These are phyloP conservation scores for Chlorops oryzae DNA, from an alignment of 1,140 invertebrate species.

Conservation along the genomic window DNA sequence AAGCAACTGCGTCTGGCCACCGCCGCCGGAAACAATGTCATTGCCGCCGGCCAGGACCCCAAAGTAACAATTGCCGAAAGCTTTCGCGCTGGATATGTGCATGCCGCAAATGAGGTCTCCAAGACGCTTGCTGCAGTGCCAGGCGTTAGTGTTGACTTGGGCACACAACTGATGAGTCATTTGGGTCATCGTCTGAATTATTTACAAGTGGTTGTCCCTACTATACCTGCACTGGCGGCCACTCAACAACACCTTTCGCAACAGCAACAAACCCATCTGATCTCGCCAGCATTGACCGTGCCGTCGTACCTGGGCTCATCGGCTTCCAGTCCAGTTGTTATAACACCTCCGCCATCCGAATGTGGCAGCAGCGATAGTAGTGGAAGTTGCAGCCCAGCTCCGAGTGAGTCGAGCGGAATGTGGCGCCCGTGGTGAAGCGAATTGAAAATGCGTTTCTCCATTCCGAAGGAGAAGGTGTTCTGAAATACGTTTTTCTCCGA, in stretches of 20 bases:
- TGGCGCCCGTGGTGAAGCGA: constrained; percentile 47
- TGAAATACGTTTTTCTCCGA: no score
- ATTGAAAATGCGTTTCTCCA: no score
- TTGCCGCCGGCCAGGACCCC: constrained; percentile 38
- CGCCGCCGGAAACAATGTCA: constrained; percentile 8
- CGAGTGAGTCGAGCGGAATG: constrained; percentile 37
- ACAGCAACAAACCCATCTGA: not conserved
- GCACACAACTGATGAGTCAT: constrained; percentile 83
- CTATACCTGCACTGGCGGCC: constrained; percentile 15
- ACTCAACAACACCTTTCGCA: not conserved
- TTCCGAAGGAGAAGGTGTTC: no score
- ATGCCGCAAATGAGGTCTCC: constrained; percentile 68
- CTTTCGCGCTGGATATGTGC: constrained; percentile 73
- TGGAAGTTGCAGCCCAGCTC: constrained; percentile 36
- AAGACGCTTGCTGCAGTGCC: constrained; percentile 76
- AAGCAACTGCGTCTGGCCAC: constrained; percentile 50
- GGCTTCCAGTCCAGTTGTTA: constrained; percentile 21
- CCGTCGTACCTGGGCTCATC: no score
- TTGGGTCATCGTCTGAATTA: constrained; percentile 73
- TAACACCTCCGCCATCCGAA: constrained; percentile 43
- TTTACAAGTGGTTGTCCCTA: constrained; percentile 43
- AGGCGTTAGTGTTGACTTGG: constrained; percentile 75
- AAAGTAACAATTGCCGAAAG: constrained; percentile 54
- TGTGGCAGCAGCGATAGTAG: constrained; percentile 43
- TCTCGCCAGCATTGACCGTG: not conserved